A percentile compares a stretch with the other conserved stretches of the same genome.
Conservation (phyloP, 2,797 vertebrate genomes). For the Meda fulgida region DNA sequence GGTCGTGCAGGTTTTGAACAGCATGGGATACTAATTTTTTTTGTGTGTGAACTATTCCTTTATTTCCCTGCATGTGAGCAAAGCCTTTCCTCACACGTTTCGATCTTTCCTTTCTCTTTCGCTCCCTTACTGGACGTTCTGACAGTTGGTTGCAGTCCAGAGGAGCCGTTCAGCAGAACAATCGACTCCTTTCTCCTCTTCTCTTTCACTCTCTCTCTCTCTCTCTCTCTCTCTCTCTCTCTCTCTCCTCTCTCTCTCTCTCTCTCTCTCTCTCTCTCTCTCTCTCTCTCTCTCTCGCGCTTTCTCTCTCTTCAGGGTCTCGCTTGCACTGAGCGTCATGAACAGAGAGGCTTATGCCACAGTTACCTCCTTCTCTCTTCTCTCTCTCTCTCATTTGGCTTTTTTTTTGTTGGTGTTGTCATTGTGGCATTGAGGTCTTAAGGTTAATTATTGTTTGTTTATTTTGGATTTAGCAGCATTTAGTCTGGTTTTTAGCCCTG, state of each 20-base stretch:
- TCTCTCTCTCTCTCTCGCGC: too few relatives aligned
- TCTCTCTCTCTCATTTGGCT: slow-evolving; percentile 63
- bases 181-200: slow-evolving; percentile 65
- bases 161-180: slow-evolving; percentile 74
- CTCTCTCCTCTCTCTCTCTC: slow-evolving; percentile 55
- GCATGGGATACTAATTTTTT: neutral
- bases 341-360: slow-evolving; percentile 58
- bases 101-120: slow-evolving; percentile 58
- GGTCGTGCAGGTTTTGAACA: neutral
- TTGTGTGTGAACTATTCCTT: slow-evolving; percentile 5
- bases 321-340: slow-evolving; percentile 41
- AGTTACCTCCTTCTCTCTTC: slow-evolving; percentile 40
- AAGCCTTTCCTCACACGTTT: slow-evolving; percentile 41
- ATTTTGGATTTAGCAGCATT: slow-evolving; percentile 42
- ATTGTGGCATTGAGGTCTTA: slow-evolving; percentile 33
- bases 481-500: slow-evolving; percentile 40
- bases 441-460: slow-evolving; percentile 54
- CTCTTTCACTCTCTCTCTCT: slow-evolving; percentile 41
- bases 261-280: slow-evolving; percentile 43
- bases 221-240: slow-evolving; percentile 62
- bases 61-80: slow-evolving; percentile 21
- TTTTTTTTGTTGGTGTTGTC: slow-evolving; percentile 71
- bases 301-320: slow-evolving; percentile 63
- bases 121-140: slow-evolving; percentile 55
- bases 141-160: slow-evolving; percentile 71